Conservation (phyloP, 2,888 invertebrate species). For the Ypsolopha sequella region DNA sequence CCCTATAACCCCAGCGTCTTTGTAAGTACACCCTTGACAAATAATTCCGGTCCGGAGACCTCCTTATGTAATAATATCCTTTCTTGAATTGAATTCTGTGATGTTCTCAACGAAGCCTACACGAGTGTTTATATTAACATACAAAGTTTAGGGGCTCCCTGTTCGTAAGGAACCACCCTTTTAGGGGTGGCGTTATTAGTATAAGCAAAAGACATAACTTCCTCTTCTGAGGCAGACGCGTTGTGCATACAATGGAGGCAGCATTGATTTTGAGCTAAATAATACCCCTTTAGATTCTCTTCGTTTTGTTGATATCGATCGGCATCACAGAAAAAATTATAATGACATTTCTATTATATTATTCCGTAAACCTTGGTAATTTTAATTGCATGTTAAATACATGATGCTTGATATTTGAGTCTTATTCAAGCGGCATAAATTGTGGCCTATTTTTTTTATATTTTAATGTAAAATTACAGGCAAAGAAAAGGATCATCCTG, state of each 20-base stretch:
- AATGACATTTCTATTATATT: too few relatives aligned
- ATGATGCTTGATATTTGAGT: too few relatives aligned
- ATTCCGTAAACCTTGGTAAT: too few relatives aligned
- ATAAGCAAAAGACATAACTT: constrained; percentile 61
- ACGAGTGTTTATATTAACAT: constrained; percentile 62
- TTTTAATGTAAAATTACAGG: too few relatives aligned
- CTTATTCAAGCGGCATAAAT: too few relatives aligned
- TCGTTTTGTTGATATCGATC: too few relatives aligned
- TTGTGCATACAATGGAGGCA: constrained; percentile 59
- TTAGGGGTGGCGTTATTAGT: constrained; percentile 60
- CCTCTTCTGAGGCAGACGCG: constrained; percentile 43
- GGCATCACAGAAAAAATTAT: too few relatives aligned
- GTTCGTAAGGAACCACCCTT: constrained; percentile 50
- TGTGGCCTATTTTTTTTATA: too few relatives aligned
- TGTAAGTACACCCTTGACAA: constrained; percentile 18
- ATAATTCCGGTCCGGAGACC: constrained; percentile 32
- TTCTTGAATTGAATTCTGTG: constrained; percentile 42
- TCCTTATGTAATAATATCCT: constrained; percentile 42
- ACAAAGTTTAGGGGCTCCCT: constrained; percentile 52
- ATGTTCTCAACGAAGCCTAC: constrained; percentile 48
- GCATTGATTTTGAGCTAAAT: constrained; percentile 65
- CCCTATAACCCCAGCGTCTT: background rate
- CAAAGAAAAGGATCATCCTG: too few relatives aligned
- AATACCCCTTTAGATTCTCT: constrained; percentile 43
- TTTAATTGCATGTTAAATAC: too few relatives aligned